Conservation (phyloP, 2,113 vertebrate genomes). For the Gymnorhina tibicen region DNA sequence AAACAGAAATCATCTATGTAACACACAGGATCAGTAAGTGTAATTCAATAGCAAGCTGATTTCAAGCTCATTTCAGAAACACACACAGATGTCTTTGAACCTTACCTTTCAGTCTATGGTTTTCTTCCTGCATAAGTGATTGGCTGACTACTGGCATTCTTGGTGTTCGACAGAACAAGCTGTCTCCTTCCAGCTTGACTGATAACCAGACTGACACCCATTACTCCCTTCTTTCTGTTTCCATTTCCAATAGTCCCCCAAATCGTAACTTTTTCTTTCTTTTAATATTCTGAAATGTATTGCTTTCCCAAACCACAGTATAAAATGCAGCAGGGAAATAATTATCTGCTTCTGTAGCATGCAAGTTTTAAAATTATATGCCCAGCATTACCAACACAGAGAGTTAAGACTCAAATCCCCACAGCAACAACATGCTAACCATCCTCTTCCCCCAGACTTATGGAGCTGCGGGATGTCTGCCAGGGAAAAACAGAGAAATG, state of each 20-base stretch:
- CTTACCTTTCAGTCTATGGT: slow-evolving; percentile 52
- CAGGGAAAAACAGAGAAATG: slow-evolving; percentile 63
- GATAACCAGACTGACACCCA: slow-evolving; percentile 53
- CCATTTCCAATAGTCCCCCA: neutral
- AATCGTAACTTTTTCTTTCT: neutral
- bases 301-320: neutral
- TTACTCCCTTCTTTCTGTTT: slow-evolving; percentile 49
- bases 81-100: slow-evolving; percentile 49
- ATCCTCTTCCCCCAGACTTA: slow-evolving; percentile 67
- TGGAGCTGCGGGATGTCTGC: slow-evolving; percentile 63
- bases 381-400: slow-evolving; percentile 37
- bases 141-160: slow-evolving; percentile 42
- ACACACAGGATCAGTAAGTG: neutral
- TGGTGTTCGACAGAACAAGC: slow-evolving; percentile 53
- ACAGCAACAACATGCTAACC: slow-evolving; percentile 66
- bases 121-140: slow-evolving; percentile 40
- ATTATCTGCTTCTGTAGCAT: slow-evolving; percentile 12
- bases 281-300: neutral
- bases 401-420: slow-evolving; percentile 56
- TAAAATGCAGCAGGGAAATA: slow-evolving; percentile 45
- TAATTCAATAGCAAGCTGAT: slow-evolving; percentile 12
- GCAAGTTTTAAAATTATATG: slow-evolving; percentile 53
- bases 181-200: slow-evolving; percentile 55
- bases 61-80: slow-evolving; percentile 47
- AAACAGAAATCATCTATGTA: neutral